These are phyloP conservation scores for Nyctalus aviator DNA, from an alignment of 2,797 vertebrate species.

Conservation along the genomic window DNA sequence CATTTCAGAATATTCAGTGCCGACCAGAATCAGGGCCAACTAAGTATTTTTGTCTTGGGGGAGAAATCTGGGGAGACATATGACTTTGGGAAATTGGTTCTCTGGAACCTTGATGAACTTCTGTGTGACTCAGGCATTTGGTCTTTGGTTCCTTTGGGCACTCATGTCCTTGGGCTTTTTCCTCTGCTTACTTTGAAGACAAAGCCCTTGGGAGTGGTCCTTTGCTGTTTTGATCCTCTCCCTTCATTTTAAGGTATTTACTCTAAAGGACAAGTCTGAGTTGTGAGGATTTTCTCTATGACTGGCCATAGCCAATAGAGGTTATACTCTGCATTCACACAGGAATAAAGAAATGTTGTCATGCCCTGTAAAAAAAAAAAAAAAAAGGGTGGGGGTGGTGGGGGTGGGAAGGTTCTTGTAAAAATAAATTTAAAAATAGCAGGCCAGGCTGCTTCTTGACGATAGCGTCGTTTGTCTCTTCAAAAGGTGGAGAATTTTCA, in stretches of 20 bases:
- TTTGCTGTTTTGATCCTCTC: background rate
- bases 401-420: background rate
- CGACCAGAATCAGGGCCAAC: background rate
- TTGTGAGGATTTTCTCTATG: background rate
- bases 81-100: background rate
- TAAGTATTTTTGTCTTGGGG: background rate
- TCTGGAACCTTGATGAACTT: background rate
- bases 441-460: background rate
- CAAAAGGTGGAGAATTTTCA: background rate
- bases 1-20: background rate
- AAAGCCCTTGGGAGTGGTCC: background rate
- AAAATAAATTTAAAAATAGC: background rate
- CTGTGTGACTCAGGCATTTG: background rate
- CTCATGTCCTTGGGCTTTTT: background rate
- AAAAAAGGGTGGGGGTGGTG: too few relatives aligned
- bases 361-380: background rate
- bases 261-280: background rate
- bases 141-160: background rate
- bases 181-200: background rate
- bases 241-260: background rate
- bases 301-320: background rate
- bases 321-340: background rate
- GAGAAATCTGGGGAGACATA: background rate
- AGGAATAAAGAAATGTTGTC: background rate
- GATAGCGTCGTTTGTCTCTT: background rate